These are phyloP conservation scores for Uromys caudimaculatus DNA, from an alignment of 2,797 vertebrate genomes.

Conservation along the genomic window DNA sequence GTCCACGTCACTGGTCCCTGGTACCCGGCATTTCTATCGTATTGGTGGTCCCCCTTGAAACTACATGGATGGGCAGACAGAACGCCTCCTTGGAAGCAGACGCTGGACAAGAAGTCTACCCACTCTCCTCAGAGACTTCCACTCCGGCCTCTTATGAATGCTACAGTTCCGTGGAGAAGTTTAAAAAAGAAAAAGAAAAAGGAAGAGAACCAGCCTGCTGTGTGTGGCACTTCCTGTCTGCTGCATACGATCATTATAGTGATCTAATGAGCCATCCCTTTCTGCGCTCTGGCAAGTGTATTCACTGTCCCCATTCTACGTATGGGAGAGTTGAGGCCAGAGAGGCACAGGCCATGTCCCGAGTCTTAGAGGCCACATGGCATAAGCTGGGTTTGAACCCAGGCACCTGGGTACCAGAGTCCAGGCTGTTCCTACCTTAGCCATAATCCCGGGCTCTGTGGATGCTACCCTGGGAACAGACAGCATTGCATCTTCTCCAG, in stretches of 20 bases:
- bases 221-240: no score
- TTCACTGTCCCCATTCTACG: neutral
- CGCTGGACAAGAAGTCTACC: neutral
- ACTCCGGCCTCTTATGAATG: neutral
- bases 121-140: neutral
- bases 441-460: neutral
- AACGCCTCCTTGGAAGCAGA: rapidly evolving
- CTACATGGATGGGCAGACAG: neutral
- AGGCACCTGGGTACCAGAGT: neutral
- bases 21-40: neutral
- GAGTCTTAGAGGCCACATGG: neutral
- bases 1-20: rapidly evolving
- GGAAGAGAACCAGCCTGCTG: neutral
- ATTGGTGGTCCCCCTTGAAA: neutral
- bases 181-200: neutral
- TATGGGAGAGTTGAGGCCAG: neutral
- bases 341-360: neutral
- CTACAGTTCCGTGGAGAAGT: neutral
- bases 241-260: neutral
- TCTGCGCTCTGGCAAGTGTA: neutral
- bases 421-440: neutral
- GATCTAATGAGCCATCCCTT: neutral
- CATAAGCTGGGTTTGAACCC: neutral
- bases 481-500: neutral
- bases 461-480: neutral